Conservation (phyloP, 2,113 vertebrate species). For the Eolophus roseicapilla region DNA sequence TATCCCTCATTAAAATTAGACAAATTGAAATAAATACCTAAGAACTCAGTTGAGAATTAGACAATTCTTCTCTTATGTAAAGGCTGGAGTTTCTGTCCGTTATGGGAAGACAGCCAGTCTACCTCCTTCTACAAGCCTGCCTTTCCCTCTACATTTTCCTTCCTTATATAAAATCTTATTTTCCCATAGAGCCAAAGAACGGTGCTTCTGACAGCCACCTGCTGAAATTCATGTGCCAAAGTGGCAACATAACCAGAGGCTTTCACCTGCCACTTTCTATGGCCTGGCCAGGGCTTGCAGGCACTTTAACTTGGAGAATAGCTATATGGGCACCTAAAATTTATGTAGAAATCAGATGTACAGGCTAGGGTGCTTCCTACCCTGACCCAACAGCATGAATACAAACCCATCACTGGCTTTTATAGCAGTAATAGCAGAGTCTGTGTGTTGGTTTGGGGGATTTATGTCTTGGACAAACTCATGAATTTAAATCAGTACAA, state of each 20-base stretch:
- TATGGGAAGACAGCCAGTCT: background rate
- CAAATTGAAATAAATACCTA: background rate
- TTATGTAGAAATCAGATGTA: background rate
- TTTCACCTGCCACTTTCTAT: background rate
- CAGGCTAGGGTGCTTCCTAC: background rate
- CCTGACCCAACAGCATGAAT: background rate
- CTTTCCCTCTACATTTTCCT: background rate
- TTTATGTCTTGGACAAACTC: background rate
- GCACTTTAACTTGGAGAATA: background rate
- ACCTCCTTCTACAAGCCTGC: background rate
- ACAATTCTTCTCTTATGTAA: background rate
- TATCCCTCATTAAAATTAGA: background rate
- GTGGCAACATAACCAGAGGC: background rate
- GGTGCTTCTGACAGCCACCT: background rate
- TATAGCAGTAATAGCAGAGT: background rate
- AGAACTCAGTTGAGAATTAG: background rate
- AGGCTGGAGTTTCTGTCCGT: background rate
- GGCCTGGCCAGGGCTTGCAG: background rate
- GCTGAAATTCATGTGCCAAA: background rate
- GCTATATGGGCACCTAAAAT: background rate
- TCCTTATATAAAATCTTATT: background rate
- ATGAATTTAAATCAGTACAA: background rate
- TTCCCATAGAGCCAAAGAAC: background rate
- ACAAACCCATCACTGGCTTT: background rate
- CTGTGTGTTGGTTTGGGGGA: background rate